Base-by-base conservation (phyloP, 2,888 invertebrate species). In the Cataglyphis cursor region DNA sequence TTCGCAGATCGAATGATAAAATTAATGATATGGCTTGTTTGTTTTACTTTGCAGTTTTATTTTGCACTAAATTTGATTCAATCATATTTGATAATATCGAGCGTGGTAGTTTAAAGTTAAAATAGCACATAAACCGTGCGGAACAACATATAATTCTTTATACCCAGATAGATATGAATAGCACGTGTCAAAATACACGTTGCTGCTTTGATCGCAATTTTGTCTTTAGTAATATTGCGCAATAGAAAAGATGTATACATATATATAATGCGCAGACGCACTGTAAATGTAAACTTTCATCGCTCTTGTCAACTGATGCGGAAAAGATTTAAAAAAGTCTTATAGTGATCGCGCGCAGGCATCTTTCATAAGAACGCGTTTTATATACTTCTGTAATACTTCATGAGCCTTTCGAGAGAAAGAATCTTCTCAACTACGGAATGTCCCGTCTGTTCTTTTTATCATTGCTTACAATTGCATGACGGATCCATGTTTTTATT, bases 221-320 rank as follows among this genome's bases (percentile, higher is more conserved):
- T 8, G 38, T 28, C 41, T 76, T 54, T 57, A 57, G 38, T 38
- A 76, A 76, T 76, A 76, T 76, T 76, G 54, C 76, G 76, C 66
- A 76, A 76, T 41, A 65, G 41, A 24, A 21, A 41, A 15, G 18
- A 65, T 28, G 21, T 51, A 21, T 18, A 8, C 4, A 8, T 8
- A 9, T 4, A 28, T 18, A 61, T 35, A 21, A 35, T 21, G 6
- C 24, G 1, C 62, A 12, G 18, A 35, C 48, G 48, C 21, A 48
- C n/a, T 18, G 28, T 21, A 10, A 66, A 57, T 18, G 28, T 21
- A 10, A 66, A 57, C 28, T 66, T 65, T 41, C 38, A 35, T 28
- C 21, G 24, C 12, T n/a, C 9, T n/a, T 8, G 76, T 24, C 64
- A 9, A 21, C 38, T 3, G 35, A n/a, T n/a, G 15, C 9, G 15